These are phyloP conservation scores for Oxygymnocypris stewartii DNA, from an alignment of 2,113 vertebrate genomes.

Conservation along the genomic window DNA sequence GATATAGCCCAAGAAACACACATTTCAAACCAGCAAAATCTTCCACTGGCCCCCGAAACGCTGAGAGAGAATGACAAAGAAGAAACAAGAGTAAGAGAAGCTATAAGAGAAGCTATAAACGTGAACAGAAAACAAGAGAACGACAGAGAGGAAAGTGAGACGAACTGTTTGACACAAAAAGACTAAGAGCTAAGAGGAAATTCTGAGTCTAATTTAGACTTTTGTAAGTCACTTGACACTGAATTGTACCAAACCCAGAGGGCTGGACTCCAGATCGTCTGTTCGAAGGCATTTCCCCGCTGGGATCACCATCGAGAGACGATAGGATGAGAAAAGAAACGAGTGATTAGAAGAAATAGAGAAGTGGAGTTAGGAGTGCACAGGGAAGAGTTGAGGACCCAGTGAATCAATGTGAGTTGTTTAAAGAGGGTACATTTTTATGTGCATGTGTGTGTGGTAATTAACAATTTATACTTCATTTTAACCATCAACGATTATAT, in stretches of 20 bases:
- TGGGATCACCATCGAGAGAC: constrained; percentile 17
- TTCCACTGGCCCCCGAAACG: constrained; percentile 70
- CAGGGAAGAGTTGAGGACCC: not conserved
- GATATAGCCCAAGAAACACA: constrained; percentile 69
- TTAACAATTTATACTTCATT: not conserved
- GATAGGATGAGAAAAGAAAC: constrained; percentile 3
- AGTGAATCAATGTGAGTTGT: not conserved
- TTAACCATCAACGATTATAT: not conserved
- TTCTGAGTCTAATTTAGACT: constrained; percentile 17
- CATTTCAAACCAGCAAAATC: constrained; percentile 80
- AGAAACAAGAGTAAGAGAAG: constrained; percentile 48
- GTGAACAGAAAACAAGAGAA: constrained; percentile 42
- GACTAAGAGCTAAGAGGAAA: not conserved
- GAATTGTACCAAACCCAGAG: constrained; percentile 24
- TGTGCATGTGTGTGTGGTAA: not conserved
- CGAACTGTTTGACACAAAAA: constrained; percentile 49
- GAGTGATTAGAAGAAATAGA: constrained; percentile 11
- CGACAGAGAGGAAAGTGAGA: constrained; percentile 43
- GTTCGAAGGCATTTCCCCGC: not conserved
- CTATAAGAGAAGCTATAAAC: not conserved
- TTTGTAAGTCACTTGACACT: constrained; percentile 19
- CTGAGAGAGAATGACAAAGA: constrained; percentile 63
- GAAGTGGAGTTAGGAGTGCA: constrained; percentile 14
- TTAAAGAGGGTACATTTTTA: not conserved
- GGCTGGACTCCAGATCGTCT: constrained; percentile 11